phyloP scores from a whole-genome alignment of 1,140 invertebrate species.

The Rhizoglyphus robini region DNA sequence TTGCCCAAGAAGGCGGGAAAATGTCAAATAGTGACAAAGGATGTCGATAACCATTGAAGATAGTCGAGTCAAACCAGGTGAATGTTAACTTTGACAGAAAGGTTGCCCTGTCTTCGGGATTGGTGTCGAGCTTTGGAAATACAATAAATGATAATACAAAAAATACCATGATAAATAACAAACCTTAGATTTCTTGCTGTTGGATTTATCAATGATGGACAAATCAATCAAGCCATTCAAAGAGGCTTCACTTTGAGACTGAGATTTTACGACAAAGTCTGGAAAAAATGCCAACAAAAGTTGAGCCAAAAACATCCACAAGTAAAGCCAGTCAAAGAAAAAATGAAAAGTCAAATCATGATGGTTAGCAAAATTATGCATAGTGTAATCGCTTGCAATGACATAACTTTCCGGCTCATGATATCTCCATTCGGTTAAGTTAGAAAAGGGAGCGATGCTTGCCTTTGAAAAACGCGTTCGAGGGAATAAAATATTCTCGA shows the following conservation, averaged over 20 bases:
- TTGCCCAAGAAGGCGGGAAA: constrained; percentile 35
- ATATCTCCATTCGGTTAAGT: background rate
- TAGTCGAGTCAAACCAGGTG: constrained; percentile 66
- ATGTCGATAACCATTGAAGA: constrained; percentile 17
- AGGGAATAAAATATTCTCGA: no score
- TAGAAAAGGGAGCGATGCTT: no score
- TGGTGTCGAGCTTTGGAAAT: no score
- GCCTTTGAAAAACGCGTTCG: no score
- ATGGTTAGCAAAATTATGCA: background rate
- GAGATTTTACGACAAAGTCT: background rate
- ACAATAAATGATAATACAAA: no score
- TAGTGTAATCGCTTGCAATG: background rate
- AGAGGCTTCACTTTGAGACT: background rate
- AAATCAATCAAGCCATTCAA: background rate
- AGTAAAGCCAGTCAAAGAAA: background rate
- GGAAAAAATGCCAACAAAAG: background rate
- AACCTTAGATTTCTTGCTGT: no score
- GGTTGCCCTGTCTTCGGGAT: constrained; percentile 63
- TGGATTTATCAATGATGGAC: no score
- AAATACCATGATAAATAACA: no score
- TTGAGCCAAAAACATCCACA: background rate
- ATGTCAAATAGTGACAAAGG: constrained; percentile 19
- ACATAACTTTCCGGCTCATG: background rate
- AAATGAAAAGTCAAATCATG: background rate
- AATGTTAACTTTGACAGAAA: constrained; percentile 80